Conservation (phyloP, 1,140 invertebrate species). For the Drosophila sp. region DNA sequence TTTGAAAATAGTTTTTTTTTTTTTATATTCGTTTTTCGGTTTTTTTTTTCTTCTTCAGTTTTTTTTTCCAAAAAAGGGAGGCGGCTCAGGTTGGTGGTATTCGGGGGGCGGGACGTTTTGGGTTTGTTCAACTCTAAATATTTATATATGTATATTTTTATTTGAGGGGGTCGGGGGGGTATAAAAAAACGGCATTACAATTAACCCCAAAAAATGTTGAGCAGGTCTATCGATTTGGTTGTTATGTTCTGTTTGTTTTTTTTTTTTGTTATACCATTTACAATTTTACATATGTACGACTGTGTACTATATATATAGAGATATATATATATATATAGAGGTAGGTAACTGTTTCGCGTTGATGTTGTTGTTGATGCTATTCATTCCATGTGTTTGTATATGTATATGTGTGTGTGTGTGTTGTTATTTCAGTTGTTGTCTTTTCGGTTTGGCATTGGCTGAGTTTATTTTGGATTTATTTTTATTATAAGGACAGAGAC, state of each 20-base stretch:
- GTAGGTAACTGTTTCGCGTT: conserved; percentile 21
- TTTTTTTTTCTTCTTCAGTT: conserved; percentile 12
- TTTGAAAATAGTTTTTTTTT: conserved; percentile 13
- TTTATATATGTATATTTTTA: conserved; percentile 41
- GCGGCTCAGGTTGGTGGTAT: conserved; percentile 9
- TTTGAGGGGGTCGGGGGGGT: background rate
- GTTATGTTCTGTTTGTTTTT: conserved; percentile 32
- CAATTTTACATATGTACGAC: conserved; percentile 55
- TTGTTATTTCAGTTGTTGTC: conserved; percentile 49
- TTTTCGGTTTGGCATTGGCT: conserved; percentile 59
- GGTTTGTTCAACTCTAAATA: conserved; percentile 45
- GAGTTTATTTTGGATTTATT: conserved; percentile 60
- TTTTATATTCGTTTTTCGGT: background rate
- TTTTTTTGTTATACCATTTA: conserved; percentile 51
- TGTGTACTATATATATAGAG: conserved; percentile 7
- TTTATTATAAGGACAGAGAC: conserved; percentile 38
- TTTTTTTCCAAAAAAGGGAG: conserved; percentile 27
- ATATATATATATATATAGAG: no score
- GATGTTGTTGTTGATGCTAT: conserved; percentile 28
- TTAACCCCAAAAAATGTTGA: conserved; percentile 55
- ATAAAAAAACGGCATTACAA: conserved; percentile 39
- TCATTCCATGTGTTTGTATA: conserved; percentile 35
- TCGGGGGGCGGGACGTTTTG: background rate
- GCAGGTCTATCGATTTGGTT: conserved; percentile 46
- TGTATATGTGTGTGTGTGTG: conserved; percentile 33